Base-by-base conservation (phyloP, 1,140 invertebrate species). In the Calosoma granatense region DNA sequence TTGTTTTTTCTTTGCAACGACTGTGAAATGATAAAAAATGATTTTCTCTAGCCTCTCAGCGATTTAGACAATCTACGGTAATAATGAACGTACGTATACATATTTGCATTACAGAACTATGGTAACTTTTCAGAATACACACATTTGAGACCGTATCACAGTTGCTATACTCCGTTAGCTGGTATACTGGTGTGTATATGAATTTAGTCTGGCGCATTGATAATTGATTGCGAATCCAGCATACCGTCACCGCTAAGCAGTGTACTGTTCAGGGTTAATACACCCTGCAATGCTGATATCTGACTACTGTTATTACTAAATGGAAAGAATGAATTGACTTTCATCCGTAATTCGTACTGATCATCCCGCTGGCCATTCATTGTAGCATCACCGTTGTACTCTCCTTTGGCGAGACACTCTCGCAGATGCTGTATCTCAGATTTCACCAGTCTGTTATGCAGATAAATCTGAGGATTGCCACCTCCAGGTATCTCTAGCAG, bases 401-500 rank as follows among this genome's bases (percentile, higher is more conserved):
- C 70, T 20, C 67, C 66, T 2, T 61, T 60, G 11, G 70, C 64
- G 12, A 73, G 19, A 20, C 64, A 69, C 22, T 71, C 69, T 65
- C 73, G 74, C 57, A 80, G 59, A 59, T 76, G 76, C 22, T 74
- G 72, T n/a, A 82, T 77, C 30, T 81, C 78, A 36, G 77, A 78
- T 2, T 79, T 70, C 20, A 83, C 59, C 21, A 80, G 64, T 51
- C 81, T 73, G 54, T 76, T 71, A 53, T 72, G 78, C 15, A 84
- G 69, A 67, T 87, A 85, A 9, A 83, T 72, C 58, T 86, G 82
- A 22, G 83, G 83, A 56, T 72, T 74, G 0, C 90, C 90, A 43
- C 90, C 88, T 56, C 82, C 84, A 2, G 81, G 78, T 51, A 93
- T 88, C 69, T 94, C 88, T 0, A 92, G 76, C 11, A 88, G 80